Evolutionary conservation across 2,797 vertebrate genomes (phyloP).

Genomic region (Syngnathus acus): DNA sequence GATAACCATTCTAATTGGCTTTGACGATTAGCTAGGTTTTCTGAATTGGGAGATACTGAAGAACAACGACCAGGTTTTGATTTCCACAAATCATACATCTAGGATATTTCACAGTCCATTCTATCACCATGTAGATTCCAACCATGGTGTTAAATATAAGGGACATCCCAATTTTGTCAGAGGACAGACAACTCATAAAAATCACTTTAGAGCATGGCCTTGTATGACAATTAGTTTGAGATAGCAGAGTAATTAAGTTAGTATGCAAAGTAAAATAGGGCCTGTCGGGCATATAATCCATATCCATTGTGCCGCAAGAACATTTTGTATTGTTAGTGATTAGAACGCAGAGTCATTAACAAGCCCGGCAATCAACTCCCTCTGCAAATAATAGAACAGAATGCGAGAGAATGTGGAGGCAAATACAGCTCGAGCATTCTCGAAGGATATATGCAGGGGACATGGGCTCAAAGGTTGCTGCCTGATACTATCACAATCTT

Average conservation of each 20-base stretch:
- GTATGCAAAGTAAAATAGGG: conserved; percentile 2
- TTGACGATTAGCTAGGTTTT: neutral
- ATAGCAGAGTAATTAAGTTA: conserved; percentile 1
- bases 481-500: neutral
- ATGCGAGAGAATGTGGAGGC: neutral
- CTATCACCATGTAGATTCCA: neutral
- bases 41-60: neutral
- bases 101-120: neutral
- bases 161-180: neutral
- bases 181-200: neutral
- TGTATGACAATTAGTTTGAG: conserved; percentile 2
- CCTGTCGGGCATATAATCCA: neutral
- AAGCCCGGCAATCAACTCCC: neutral
- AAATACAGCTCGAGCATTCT: neutral
- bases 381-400: neutral
- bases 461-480: neutral
- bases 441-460: neutral
- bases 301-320: conserved; percentile 1
- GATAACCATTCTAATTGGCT: neutral
- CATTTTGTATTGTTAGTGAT: conserved; percentile 5
- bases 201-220: neutral
- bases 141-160: neutral
- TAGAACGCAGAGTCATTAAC: conserved; percentile 1
- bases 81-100: neutral
- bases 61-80: neutral